Evolutionary conservation across 1,140 invertebrate genomes (phyloP).

Genomic region (Panulirus ornatus): DNA sequence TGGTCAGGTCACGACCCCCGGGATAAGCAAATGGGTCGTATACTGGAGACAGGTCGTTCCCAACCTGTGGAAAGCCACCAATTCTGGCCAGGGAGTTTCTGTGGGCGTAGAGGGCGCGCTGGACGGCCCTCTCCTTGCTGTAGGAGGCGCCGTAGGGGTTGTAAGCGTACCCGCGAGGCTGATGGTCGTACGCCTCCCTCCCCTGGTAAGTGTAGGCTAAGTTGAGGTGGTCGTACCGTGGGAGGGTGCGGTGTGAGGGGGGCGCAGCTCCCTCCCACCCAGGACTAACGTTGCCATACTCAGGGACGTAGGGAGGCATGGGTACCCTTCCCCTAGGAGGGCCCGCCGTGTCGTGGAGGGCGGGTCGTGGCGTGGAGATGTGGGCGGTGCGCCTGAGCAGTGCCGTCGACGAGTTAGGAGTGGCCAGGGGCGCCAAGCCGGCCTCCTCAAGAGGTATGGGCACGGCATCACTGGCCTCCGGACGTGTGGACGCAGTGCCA

Average conservation of each 20-base stretch:
- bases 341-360: background rate
- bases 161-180: background rate
- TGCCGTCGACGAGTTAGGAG: background rate
- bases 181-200: background rate
- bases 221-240: background rate
- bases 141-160: background rate
- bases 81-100: background rate
- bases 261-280: background rate
- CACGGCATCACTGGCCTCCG: background rate
- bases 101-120: background rate
- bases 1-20: constrained; percentile 8
- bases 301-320: background rate
- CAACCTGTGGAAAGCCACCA: background rate
- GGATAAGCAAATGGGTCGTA: constrained; percentile 1
- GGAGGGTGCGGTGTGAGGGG: background rate
- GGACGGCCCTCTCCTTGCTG: background rate
- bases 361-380: background rate
- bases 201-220: background rate
- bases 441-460: background rate
- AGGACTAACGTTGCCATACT: background rate
- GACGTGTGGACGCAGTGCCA: background rate
- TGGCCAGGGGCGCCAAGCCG: background rate
- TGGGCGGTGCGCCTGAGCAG: background rate
- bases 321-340: background rate
- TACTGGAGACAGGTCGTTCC: background rate